Percentiles rank a stretch among this genome's conserved stretches.
Evolutionary conservation across 2,113 vertebrate genomes (phyloP).

Genomic region (Cinclus mexicanus): DNA sequence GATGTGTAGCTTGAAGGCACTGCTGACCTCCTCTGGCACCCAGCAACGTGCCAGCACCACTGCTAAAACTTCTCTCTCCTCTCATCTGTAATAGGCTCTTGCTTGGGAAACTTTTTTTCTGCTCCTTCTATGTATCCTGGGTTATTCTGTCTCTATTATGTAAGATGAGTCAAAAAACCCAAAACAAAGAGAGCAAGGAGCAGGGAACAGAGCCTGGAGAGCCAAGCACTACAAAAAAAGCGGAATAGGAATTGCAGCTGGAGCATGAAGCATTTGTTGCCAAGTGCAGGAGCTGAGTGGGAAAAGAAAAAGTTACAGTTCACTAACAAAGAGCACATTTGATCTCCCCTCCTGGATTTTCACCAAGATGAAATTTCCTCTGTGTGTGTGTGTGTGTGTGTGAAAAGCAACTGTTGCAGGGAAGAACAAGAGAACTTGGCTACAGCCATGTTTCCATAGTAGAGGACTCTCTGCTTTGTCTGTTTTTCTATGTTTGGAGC

Average conservation of each 20-base stretch:
- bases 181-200: not conserved
- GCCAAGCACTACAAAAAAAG: not conserved
- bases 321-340: not conserved
- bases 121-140: not conserved
- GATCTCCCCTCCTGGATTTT: not conserved
- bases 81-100: not conserved
- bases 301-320: not conserved
- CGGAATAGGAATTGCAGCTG: not conserved
- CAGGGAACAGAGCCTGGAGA: not conserved
- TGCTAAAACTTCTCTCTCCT: not conserved
- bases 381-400: not conserved
- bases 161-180: not conserved
- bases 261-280: not conserved
- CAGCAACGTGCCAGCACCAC: not conserved
- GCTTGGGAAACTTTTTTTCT: not conserved
- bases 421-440: rapidly evolving
- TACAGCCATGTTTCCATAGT: not conserved
- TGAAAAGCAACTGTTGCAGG: not conserved
- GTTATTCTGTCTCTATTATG: not conserved
- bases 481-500: not conserved
- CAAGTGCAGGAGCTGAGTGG: not conserved
- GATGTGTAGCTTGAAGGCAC: not conserved
- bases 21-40: not conserved
- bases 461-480: not conserved
- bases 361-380: not conserved